phyloP scores from a whole-genome alignment of 1,140 invertebrate species.

The Drosophila watanabei region DNA sequence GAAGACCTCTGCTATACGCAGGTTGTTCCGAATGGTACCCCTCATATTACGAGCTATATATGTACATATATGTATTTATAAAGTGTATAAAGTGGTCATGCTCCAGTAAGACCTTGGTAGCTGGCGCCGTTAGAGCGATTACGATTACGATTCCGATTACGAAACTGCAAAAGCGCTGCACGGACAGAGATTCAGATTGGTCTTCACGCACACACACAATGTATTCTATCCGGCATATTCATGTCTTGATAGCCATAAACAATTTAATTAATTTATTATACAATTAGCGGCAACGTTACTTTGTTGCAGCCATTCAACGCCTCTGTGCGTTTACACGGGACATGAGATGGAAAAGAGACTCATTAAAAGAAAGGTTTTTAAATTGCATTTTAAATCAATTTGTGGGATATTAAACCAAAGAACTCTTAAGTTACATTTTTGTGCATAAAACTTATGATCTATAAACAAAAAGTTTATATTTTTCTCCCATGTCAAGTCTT shows the following conservation, averaged over 20 bases:
- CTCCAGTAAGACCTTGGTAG: constrained; percentile 64
- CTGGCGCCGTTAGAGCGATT: constrained; percentile 69
- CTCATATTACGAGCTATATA: not conserved
- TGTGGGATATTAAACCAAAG: not conserved
- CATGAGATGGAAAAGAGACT: not conserved
- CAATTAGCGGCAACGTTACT: constrained; percentile 64
- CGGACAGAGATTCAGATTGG: constrained; percentile 32
- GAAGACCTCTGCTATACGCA: constrained; percentile 3
- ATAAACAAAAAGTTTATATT: not conserved
- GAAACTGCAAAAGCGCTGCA: constrained; percentile 65
- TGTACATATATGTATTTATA: not conserved
- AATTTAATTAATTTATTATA: constrained; percentile 71
- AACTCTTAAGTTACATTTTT: not conserved
- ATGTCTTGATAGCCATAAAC: constrained; percentile 32
- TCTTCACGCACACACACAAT: constrained; percentile 22
- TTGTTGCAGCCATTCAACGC: constrained; percentile 16
- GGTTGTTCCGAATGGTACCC: constrained; percentile 7
- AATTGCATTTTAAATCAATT: not conserved
- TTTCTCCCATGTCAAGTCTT: not conserved
- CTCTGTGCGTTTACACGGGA: constrained; percentile 2
- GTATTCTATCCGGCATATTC: constrained; percentile 24
- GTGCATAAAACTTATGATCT: not conserved
- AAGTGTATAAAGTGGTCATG: constrained; percentile 52
- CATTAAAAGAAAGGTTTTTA: constrained; percentile 9
- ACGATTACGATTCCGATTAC: constrained; percentile 75